Base-by-base conservation (phyloP, 2,797 vertebrate genomes). In the Schizothorax lantsangensis region DNA sequence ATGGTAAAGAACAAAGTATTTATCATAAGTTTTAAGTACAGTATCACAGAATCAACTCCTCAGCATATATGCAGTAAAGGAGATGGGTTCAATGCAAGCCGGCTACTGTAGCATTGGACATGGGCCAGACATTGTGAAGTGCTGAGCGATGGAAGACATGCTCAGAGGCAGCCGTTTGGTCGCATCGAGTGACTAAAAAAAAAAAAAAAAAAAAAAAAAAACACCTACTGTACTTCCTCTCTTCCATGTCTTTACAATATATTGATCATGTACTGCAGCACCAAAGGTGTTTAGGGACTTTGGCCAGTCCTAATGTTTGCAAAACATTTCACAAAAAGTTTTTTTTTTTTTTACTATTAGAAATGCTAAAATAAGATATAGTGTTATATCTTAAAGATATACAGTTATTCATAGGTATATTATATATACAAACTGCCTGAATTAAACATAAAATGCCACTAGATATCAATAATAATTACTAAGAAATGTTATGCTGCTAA, bases 101-200 rank as follows among this genome's bases (percentile, higher is more conserved):
- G 23, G 62, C 62, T 84, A 88, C 84, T 88, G 87, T 86, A 78
- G 66, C 38, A 26, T 80, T 92, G 91, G 92, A 90, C 73, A 45
- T 0, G 21, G 80, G 90, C 91, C 92, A 94, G 72, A 84, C 86
- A 83, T 86, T 89, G 90, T 91, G 84, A 89, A 84, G 85, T 87
- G 90, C 90, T 92, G 91, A 93, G 83, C 89, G 92, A 92, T 91
- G 91, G 91, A 91, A 90, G 83, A 81, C 88, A 86, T 21, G 85
- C 73, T 86, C 74, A 83, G 72, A 91, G 86, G 86, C 89, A 88
- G 80, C 84, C 26, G 77, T 69, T 54, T 69, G 47, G 23, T 11
- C 68, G 66, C 85, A 89, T 92, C 87, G 89, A 87, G 81, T 87
- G 62, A 52, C 47, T 33, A 0, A 43, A 82, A n/a, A 66, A 68